Evolutionary conservation across 2,797 vertebrate genomes (phyloP).

Genomic region (Distichodus sexfasciatus): DNA sequence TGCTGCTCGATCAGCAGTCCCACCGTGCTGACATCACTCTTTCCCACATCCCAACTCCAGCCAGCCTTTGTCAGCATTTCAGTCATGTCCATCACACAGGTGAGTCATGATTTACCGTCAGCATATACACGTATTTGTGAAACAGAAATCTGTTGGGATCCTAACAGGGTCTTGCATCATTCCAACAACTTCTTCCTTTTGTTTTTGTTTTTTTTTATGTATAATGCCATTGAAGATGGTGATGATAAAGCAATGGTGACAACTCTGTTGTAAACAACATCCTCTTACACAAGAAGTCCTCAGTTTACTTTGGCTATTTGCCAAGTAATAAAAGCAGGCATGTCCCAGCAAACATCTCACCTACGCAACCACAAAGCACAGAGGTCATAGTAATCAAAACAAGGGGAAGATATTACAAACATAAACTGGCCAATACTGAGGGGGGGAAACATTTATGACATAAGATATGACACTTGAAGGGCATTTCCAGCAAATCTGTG

Average conservation of each 20-base stretch:
- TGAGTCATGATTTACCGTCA: constrained; percentile 22
- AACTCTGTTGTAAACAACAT: constrained; percentile 66
- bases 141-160: neutral
- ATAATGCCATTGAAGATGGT: constrained; percentile 59
- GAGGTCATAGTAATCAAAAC: constrained; percentile 42
- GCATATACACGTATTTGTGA: constrained; percentile 1
- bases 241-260: constrained; percentile 67
- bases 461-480: constrained; percentile 39
- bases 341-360: constrained; percentile 30
- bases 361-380: constrained; percentile 21
- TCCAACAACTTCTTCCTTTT: constrained; percentile 17
- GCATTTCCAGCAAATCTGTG: constrained; percentile 40
- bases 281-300: constrained; percentile 64
- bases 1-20: constrained; percentile 55
- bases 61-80: constrained; percentile 51
- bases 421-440: constrained; percentile 27
- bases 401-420: constrained; percentile 24
- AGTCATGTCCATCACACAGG: constrained; percentile 8
- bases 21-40: constrained; percentile 42
- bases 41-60: constrained; percentile 31
- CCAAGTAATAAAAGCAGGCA: constrained; percentile 33
- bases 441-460: constrained; percentile 24
- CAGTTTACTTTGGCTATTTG: constrained; percentile 44
- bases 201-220: constrained; percentile 28
- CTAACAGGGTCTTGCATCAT: constrained; percentile 17